These are phyloP conservation scores for Apotomis capreana DNA, from an alignment of 2,888 invertebrate genomes.

Conservation along the genomic window DNA sequence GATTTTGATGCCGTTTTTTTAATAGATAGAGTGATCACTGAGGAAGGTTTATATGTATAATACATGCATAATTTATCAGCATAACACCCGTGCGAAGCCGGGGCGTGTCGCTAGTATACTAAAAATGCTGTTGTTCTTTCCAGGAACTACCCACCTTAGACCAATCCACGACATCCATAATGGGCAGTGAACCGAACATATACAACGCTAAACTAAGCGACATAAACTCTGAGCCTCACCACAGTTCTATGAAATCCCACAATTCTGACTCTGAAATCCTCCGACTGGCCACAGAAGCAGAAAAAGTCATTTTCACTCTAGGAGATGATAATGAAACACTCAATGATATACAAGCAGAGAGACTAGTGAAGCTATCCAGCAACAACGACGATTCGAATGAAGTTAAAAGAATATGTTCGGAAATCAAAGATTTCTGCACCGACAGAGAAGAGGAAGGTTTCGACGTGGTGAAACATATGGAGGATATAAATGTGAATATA, in stretches of 20 bases:
- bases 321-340: slow-evolving; percentile 59
- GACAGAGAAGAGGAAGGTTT: slow-evolving; percentile 54
- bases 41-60: too few relatives aligned
- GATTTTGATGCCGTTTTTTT: not conserved
- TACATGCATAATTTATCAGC: too few relatives aligned
- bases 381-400: slow-evolving; percentile 71
- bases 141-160: slow-evolving; percentile 70
- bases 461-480: slow-evolving; percentile 60
- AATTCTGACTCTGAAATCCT: slow-evolving; percentile 75
- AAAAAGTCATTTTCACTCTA: slow-evolving; percentile 70
- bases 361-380: slow-evolving; percentile 68
- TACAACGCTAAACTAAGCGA: slow-evolving; percentile 69
- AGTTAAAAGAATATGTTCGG: slow-evolving; percentile 69
- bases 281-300: slow-evolving; percentile 49
- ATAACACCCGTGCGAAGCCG: too few relatives aligned
- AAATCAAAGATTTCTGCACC: slow-evolving; percentile 68
- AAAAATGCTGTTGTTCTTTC: slow-evolving; percentile 37
- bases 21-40: not conserved
- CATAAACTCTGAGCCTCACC: slow-evolving; percentile 49
- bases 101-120: too few relatives aligned
- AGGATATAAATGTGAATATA: slow-evolving; percentile 50
- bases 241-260: slow-evolving; percentile 57
- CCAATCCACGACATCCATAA: slow-evolving; percentile 73
- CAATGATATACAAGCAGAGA: slow-evolving; percentile 50
- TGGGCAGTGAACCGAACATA: slow-evolving; percentile 79